Percentiles rank a stretch among this genome's conserved stretches.
phyloP scores from a whole-genome alignment of 2,888 invertebrate species.

The Suillia variegata region DNA sequence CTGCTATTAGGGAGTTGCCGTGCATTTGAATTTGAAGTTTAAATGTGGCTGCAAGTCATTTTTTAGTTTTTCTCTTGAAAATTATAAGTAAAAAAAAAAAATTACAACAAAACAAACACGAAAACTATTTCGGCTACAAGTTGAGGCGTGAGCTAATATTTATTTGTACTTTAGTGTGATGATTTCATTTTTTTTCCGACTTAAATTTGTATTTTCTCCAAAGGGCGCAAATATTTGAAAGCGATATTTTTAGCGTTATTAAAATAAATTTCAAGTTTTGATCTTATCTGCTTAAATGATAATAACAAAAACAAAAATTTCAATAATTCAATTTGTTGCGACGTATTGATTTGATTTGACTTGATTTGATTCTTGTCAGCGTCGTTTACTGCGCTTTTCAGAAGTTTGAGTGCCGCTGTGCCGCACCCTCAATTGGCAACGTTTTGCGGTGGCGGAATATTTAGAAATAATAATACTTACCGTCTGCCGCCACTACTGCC shows the following conservation, averaged over 20 bases:
- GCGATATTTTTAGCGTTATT: too few species aligned
- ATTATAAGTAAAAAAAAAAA: too few species aligned
- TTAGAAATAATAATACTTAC: too few species aligned
- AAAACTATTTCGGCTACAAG: neutral
- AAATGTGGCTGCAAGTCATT: slow-evolving; percentile 28
- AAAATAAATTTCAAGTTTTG: too few species aligned
- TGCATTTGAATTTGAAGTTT: slow-evolving; percentile 26
- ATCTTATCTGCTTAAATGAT: too few species aligned
- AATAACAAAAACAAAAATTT: too few species aligned
- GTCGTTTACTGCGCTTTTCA: slow-evolving; percentile 2
- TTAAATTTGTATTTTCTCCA: too few species aligned
- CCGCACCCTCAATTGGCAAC: slow-evolving; percentile 6
- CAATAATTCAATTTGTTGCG: neutral
- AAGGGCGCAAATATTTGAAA: too few species aligned
- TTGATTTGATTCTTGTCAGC: neutral
- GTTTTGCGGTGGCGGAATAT: too few species aligned
- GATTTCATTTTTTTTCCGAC: too few species aligned
- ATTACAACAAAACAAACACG: too few species aligned
- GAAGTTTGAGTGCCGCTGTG: slow-evolving; percentile 1
- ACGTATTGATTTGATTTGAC: neutral
- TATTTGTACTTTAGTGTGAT: slow-evolving; percentile 23
- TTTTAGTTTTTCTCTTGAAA: slow-evolving; percentile 17
- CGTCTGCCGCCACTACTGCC: too few species aligned
- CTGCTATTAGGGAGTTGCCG: slow-evolving; percentile 28
- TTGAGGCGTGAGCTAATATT: slow-evolving; percentile 22